Conservation (phyloP, 2,888 invertebrate genomes). For the Agonum fuliginosum region DNA sequence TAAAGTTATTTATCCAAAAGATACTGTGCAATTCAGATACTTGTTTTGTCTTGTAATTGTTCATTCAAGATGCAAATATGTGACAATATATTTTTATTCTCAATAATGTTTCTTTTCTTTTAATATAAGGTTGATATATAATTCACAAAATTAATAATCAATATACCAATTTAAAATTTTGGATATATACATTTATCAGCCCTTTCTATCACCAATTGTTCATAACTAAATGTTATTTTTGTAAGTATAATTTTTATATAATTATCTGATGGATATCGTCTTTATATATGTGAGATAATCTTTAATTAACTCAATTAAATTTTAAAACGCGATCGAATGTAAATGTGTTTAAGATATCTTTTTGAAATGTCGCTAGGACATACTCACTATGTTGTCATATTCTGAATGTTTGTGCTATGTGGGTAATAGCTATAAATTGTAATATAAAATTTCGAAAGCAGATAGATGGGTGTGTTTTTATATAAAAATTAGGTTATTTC, state of each 20-base stretch:
- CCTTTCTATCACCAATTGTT: neutral
- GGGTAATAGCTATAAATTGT: slow-evolving; percentile 46
- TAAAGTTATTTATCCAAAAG: slow-evolving; percentile 27
- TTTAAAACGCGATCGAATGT: slow-evolving; percentile 34
- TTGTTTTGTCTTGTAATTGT: slow-evolving; percentile 1
- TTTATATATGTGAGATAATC: slow-evolving; percentile 35
- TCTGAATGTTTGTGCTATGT: slow-evolving; percentile 42
- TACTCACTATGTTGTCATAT: slow-evolving; percentile 36
- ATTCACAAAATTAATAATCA: neutral
- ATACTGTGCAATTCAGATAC: slow-evolving; percentile 1
- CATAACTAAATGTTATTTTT: slow-evolving; percentile 15
- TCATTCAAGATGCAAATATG: slow-evolving; percentile 1
- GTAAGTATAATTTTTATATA: slow-evolving; percentile 13
- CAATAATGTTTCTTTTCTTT: neutral
- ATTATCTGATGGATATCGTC: slow-evolving; percentile 38
- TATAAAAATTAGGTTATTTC: slow-evolving; percentile 53
- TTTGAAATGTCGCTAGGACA: slow-evolving; percentile 43
- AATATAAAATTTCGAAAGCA: slow-evolving; percentile 52
- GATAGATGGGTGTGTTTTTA: slow-evolving; percentile 50
- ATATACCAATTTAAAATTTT: neutral
- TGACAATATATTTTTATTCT: slow-evolving; percentile 15
- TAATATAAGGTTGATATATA: neutral
- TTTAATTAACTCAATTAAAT: slow-evolving; percentile 6
- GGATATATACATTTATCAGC: neutral
- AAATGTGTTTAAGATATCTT: slow-evolving; percentile 41